Base-by-base conservation (phyloP, 2,113 vertebrate species). In the Tenrec ecaudatus region DNA sequence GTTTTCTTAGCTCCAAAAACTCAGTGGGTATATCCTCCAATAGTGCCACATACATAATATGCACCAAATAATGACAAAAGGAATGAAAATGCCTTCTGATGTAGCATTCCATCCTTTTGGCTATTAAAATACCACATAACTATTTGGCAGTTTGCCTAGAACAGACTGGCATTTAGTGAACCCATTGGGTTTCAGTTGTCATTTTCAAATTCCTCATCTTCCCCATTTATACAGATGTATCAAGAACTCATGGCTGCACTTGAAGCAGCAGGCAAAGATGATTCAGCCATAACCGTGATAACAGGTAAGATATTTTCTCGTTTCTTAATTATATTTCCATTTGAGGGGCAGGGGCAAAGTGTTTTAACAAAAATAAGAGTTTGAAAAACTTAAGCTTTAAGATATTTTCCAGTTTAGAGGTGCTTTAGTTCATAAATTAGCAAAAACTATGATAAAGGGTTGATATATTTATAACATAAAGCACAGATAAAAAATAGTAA, bases 181-280 rank as follows among this genome's bases (percentile, higher is more conserved):
- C 15, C 23, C n/a, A 0, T 15, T 25, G 57, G 16, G 14, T 11
- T 3, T 2, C 22, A 14, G 19, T 23, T 6, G 15, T 81, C 6
- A 3, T 62, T 68, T 83, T 86, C 82, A 88, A 16, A 33, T 92
- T 68, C 16, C 40, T 96, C 6, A 0, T 40, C n/a, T 95, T 66
- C 47, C 47, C 68, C 27, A 17, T 62, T 64, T 86, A 25, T 73
- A 10, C 68, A 99, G 99, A 99, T 99, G 99, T 99, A 99, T 97
- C 95, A 94, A 3, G 99, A 99, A 96, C 98, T 99, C 83, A 98
- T 99, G 0, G 96, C 96, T 64, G 99, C 99, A 0, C 98, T 99
- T 96, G 97, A 98, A 92, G 97, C 98, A 85, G 99, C 99, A 29
- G 98, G 98, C 6, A 98, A 98, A 82, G 98, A 99, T 94, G 97